phyloP scores from a whole-genome alignment of 2,888 invertebrate genomes.

The Rhogogaster chlorosoma region DNA sequence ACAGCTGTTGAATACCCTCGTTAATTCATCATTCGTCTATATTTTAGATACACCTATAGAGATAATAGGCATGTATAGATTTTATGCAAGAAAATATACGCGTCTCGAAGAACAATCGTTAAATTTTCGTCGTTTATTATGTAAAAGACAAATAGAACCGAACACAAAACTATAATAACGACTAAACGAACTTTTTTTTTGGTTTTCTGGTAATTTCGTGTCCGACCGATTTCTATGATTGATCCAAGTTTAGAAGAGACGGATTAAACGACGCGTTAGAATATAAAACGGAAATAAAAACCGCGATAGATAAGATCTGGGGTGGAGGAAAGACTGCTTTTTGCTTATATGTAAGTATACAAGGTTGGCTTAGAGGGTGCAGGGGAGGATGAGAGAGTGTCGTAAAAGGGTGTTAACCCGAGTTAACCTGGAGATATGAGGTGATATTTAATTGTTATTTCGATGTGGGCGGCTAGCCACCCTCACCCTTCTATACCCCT shows the following conservation, averaged over 20 bases:
- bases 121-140: neutral
- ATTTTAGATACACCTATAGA: neutral
- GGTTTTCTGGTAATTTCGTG: too few species aligned
- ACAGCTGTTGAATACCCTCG: neutral
- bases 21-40: neutral
- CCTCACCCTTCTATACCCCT: neutral
- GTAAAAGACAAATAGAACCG: neutral
- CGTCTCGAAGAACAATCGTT: neutral
- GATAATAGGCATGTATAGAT: neutral
- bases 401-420: conserved; percentile 27
- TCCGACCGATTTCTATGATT: too few species aligned
- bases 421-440: conserved; percentile 40
- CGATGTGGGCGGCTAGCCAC: neutral
- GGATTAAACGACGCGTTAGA: neutral
- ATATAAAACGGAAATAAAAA: neutral
- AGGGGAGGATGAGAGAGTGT: neutral
- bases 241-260: neutral
- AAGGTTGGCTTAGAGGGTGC: neutral
- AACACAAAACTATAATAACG: neutral
- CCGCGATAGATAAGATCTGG: neutral
- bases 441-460: conserved; percentile 49
- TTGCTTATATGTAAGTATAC: neutral
- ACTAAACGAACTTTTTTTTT: too few species aligned
- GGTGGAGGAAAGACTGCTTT: neutral
- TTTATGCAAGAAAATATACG: too few species aligned